Conservation (phyloP, 2,113 vertebrate species). For the Rhinolophus ferrumequinum region DNA sequence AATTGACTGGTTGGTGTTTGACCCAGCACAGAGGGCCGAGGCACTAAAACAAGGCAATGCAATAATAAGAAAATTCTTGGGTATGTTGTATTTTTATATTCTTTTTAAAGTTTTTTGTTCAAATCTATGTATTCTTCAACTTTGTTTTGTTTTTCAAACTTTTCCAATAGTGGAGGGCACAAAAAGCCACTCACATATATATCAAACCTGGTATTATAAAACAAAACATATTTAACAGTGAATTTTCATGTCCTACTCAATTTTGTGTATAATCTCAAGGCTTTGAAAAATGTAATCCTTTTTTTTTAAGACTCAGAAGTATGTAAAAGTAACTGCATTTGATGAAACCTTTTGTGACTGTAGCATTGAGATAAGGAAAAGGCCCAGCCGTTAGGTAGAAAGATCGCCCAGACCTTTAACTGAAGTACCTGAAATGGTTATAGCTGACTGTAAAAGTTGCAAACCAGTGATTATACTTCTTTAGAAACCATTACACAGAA, state of each 20-base stretch:
- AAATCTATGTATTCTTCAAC: not conserved
- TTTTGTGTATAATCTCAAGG: conserved; percentile 8
- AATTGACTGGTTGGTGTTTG: conserved; percentile 98
- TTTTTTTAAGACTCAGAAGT: not conserved
- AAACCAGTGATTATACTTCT: not conserved
- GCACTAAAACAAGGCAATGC: conserved; percentile 98
- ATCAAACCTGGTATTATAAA: not conserved
- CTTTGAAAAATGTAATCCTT: conserved; percentile 28
- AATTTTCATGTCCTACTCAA: not conserved
- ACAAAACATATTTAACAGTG: not conserved
- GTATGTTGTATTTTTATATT: conserved; percentile 83
- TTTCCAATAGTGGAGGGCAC: not conserved
- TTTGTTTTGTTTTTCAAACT: not conserved
- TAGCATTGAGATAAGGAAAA: not conserved
- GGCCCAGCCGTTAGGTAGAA: not conserved
- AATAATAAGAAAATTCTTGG: conserved; percentile 98
- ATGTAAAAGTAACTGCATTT: not conserved
- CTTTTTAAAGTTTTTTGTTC: not conserved
- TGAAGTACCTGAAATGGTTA: not conserved
- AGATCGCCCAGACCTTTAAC: not conserved
- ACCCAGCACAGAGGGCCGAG: conserved; percentile 95
- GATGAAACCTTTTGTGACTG: conserved; percentile 14
- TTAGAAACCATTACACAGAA: not conserved
- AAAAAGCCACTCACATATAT: not conserved
- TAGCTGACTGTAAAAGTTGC: not conserved